phyloP scores from a whole-genome alignment of 2,797 vertebrate species.

The Macropus fuliginosus region DNA sequence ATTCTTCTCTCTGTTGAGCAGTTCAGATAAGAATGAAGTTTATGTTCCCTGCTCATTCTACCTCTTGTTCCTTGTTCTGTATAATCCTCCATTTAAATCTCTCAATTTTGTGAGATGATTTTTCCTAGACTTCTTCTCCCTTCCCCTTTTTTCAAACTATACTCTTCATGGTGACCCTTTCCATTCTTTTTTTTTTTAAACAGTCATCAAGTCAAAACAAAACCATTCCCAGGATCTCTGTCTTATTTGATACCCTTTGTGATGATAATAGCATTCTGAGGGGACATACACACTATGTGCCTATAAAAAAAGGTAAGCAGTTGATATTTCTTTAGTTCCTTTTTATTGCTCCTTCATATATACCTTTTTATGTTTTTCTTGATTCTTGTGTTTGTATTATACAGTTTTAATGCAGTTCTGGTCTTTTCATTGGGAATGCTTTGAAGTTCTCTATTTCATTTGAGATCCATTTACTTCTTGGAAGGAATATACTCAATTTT shows the following conservation, averaged over 20 bases:
- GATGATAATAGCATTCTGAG: not conserved
- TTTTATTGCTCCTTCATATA: too few relatives aligned
- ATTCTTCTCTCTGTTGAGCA: not conserved
- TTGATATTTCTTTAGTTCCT: too few relatives aligned
- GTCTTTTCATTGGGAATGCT: not conserved
- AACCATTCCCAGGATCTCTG: not conserved
- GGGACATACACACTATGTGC: too few relatives aligned
- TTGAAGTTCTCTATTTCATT: not conserved
- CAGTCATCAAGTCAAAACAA: not conserved
- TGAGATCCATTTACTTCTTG: not conserved
- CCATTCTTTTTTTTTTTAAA: not conserved
- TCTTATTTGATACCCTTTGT: not conserved
- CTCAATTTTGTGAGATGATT: not conserved
- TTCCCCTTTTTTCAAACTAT: not conserved
- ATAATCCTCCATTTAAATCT: not conserved
- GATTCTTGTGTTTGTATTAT: not conserved
- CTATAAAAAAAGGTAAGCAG: too few relatives aligned
- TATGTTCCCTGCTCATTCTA: not conserved
- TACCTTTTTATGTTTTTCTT: not conserved
- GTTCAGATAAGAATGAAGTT: not conserved
- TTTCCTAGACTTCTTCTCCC: too few relatives aligned
- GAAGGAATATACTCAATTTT: not conserved
- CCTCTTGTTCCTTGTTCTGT: not conserved
- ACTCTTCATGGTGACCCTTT: not conserved
- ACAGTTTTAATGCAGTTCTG: not conserved